These are phyloP conservation scores for Cheilosia vernalis DNA, from an alignment of 2,888 invertebrate genomes.

Conservation along the genomic window DNA sequence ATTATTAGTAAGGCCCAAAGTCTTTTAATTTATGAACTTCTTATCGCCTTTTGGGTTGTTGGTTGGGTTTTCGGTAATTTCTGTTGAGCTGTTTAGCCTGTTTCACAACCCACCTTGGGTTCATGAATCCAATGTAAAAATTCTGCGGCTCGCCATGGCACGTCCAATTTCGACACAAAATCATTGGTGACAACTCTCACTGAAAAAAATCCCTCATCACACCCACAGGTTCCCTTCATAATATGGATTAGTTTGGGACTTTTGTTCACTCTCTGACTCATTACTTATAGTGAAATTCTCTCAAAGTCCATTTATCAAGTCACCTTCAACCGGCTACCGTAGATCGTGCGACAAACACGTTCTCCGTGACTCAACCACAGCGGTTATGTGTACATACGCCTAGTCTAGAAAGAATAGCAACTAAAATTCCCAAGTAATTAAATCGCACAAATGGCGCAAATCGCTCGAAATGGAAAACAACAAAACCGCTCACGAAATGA, in stretches of 20 bases:
- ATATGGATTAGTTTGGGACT: too few species aligned
- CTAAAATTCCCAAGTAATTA: conserved; percentile 60
- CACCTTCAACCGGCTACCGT: conserved; percentile 26
- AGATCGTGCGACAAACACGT: conserved; percentile 52
- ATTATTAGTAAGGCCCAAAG: too few species aligned
- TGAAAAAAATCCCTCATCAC: background rate
- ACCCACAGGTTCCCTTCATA: background rate
- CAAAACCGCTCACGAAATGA: conserved; percentile 48
- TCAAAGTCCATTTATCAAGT: conserved; percentile 51
- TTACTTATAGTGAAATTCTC: conserved; percentile 61
- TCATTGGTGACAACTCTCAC: too few species aligned
- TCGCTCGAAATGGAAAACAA: conserved; percentile 39
- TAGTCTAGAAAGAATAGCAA: conserved; percentile 5
- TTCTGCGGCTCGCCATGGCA: too few species aligned
- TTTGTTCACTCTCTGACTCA: conserved; percentile 29
- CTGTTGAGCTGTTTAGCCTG: too few species aligned
- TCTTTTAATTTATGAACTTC: conserved; percentile 44
- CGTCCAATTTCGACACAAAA: background rate
- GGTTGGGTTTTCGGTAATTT: background rate
- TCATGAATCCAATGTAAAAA: too few species aligned
- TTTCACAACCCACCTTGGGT: too few species aligned
- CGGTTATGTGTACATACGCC: background rate
- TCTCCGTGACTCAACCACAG: conserved; percentile 55
- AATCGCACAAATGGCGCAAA: conserved; percentile 66
- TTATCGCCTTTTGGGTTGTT: background rate